Conservation (phyloP, 2,797 vertebrate species). For the Strix occidentalis region DNA sequence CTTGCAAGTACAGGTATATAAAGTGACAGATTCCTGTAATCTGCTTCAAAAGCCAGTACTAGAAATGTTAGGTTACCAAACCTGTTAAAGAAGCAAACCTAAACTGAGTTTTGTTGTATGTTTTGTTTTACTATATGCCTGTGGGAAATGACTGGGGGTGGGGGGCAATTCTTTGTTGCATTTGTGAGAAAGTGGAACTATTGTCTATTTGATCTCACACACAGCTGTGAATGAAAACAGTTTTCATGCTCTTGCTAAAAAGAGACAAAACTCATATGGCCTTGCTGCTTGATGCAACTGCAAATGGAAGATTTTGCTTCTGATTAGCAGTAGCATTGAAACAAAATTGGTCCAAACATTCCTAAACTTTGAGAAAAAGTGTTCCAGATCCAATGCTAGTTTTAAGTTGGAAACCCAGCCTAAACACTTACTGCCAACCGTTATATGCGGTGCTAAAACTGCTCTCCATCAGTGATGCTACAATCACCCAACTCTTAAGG, state of each 20-base stretch:
- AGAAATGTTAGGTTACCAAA: not conserved
- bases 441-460: not conserved
- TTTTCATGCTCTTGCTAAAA: not conserved
- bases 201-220: not conserved
- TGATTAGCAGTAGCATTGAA: not conserved
- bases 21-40: not conserved
- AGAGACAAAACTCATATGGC: not conserved
- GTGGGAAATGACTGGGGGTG: not conserved
- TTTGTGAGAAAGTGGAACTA: not conserved
- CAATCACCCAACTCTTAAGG: not conserved
- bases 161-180: not conserved
- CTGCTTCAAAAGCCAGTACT: not conserved
- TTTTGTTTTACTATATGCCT: not conserved
- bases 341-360: not conserved
- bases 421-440: not conserved
- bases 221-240: not conserved
- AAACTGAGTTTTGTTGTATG: not conserved
- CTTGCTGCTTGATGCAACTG: not conserved
- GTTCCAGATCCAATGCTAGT: not conserved
- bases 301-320: not conserved
- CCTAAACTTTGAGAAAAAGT: not conserved
- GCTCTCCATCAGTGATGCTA: not conserved
- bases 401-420: not conserved
- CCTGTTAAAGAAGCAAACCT: not conserved
- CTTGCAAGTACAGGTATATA: not conserved